Percentiles rank a stretch among this genome's conserved stretches.
phyloP scores from a whole-genome alignment of 2,888 invertebrate genomes.

The Oligia strigilis region DNA sequence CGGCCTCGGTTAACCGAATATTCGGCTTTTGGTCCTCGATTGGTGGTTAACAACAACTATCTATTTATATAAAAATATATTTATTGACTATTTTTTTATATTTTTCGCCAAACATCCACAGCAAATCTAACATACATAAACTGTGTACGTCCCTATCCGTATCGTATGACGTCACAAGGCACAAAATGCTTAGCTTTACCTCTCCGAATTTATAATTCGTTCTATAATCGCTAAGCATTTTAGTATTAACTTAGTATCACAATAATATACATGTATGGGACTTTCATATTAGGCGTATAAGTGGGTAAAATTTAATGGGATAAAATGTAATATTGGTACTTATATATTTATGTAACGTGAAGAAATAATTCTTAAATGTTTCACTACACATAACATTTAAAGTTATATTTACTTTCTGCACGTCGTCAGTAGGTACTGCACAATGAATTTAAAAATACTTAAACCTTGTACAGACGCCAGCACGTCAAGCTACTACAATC shows the following conservation, averaged over 20 bases:
- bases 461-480: conserved; percentile 16
- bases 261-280: conserved; percentile 64
- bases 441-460: conserved; percentile 35
- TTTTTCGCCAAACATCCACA: conserved; percentile 59
- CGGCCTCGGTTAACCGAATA: conserved; percentile 5
- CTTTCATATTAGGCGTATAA: conserved; percentile 58
- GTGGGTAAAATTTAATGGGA: conserved; percentile 59
- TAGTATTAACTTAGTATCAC: conserved; percentile 65
- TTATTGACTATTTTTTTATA: too few relatives aligned
- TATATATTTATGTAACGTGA: conserved; percentile 48
- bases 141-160: conserved; percentile 77
- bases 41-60: not conserved
- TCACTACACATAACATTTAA: conserved; percentile 37
- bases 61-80: not conserved
- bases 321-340: conserved; percentile 53
- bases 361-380: conserved; percentile 49
- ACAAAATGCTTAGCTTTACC: conserved; percentile 71
- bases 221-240: conserved; percentile 69
- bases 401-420: conserved; percentile 49
- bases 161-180: conserved; percentile 69
- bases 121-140: conserved; percentile 70
- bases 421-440: conserved; percentile 56
- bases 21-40: conserved; percentile 1
- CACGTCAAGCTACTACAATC: too few relatives aligned
- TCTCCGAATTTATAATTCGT: conserved; percentile 62